phyloP scores from a whole-genome alignment of 1,140 invertebrate genomes.

The Pararge aegeria region DNA sequence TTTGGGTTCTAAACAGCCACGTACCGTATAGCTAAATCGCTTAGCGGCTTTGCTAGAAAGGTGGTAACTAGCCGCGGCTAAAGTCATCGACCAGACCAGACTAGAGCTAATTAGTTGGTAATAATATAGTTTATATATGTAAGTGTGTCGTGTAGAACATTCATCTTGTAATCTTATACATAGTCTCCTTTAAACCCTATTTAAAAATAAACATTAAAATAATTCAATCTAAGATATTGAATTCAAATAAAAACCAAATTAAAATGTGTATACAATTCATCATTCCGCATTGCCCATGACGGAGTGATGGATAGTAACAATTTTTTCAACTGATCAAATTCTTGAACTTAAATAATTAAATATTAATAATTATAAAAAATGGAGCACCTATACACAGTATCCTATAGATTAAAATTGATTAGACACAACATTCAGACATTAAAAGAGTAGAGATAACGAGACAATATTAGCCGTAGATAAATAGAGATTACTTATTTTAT shows the following conservation, averaged over 20 bases:
- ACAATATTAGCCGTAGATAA: neutral
- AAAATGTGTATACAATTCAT: conserved; percentile 55
- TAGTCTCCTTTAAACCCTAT: no score
- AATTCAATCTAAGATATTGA: neutral
- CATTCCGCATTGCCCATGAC: conserved; percentile 76
- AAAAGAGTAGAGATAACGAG: conserved; percentile 22
- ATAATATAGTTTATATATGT: neutral
- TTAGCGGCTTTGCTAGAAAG: no score
- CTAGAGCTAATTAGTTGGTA: neutral
- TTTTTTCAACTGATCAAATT: neutral
- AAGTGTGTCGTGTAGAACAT: neutral
- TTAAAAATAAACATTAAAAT: no score
- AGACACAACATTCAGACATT: conserved; percentile 59
- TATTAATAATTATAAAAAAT: conserved; percentile 37
- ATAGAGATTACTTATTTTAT: neutral
- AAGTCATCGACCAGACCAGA: no score
- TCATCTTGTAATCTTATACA: neutral
- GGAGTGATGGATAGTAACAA: conserved; percentile 63
- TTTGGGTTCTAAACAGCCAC: no score
- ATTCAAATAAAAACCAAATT: neutral
- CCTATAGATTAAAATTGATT: neutral
- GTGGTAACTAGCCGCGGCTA: no score
- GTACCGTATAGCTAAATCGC: no score
- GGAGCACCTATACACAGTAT: conserved; percentile 41
- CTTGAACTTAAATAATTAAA: neutral